Conservation (phyloP, 2,888 invertebrate species). For the Frankliniella fusca region DNA sequence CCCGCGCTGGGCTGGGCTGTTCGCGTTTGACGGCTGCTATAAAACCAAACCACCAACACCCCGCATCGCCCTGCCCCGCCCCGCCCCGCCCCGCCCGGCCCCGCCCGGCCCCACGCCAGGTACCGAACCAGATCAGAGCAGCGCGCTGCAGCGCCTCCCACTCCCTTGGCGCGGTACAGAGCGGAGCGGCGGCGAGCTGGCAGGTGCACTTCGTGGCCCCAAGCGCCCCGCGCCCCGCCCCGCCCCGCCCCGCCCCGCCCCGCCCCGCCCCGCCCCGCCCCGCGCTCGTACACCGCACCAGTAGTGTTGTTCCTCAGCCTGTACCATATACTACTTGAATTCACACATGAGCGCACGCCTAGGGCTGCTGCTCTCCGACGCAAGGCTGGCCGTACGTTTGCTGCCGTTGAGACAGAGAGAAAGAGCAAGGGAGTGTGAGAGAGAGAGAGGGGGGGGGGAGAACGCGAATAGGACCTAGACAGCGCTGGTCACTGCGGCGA, state of each 20-base stretch:
- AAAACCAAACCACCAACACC: slow-evolving; percentile 3
- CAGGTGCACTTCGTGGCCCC: not conserved
- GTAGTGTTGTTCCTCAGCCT: not conserved
- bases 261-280: not conserved
- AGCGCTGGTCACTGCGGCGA: too few species aligned
- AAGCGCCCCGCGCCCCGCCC: not conserved
- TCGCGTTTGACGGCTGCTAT: slow-evolving; percentile 25
- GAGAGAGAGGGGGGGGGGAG: too few species aligned
- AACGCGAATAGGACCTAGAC: too few species aligned
- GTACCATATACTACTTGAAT: not conserved
- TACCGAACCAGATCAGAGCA: slow-evolving; percentile 13
- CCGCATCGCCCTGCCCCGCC: not conserved
- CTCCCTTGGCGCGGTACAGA: not conserved
- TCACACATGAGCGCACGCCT: slow-evolving; percentile 7
- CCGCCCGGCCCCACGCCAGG: not conserved
- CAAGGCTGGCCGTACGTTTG: not conserved
- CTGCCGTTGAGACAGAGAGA: not conserved
- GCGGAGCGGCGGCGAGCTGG: not conserved
- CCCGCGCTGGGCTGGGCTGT: not conserved
- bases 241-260: not conserved
- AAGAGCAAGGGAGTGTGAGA: too few species aligned
- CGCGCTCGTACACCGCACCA: not conserved
- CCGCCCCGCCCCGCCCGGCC: not conserved
- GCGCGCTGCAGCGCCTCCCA: not conserved
- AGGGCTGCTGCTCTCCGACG: not conserved